Evolutionary conservation across 2,888 invertebrate genomes (phyloP).

Genomic region (Hypomecis atomaria): DNA sequence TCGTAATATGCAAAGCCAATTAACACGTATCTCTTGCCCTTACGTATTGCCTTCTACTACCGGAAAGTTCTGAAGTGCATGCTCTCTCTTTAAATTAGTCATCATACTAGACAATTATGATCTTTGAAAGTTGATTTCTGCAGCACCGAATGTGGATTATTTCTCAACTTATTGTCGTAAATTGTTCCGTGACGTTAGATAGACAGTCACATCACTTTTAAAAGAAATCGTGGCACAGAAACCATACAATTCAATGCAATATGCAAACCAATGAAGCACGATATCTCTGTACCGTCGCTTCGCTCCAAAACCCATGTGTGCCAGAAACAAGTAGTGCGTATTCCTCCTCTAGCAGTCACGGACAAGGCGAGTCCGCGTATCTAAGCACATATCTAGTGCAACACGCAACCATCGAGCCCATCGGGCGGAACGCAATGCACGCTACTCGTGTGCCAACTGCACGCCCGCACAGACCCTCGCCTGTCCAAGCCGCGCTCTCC

Average conservation of each 20-base stretch:
- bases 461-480: slow-evolving; percentile 65
- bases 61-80: slow-evolving; percentile 17
- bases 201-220: slow-evolving; percentile 1
- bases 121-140: slow-evolving; percentile 27
- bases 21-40: slow-evolving; percentile 31
- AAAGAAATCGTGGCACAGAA: slow-evolving; percentile 55
- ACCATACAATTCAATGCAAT: slow-evolving; percentile 58
- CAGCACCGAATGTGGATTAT: background rate
- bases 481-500: slow-evolving; percentile 56
- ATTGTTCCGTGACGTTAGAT: background rate
- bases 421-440: slow-evolving; percentile 72
- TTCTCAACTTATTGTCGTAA: background rate
- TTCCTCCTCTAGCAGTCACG: slow-evolving; percentile 60
- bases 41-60: slow-evolving; percentile 10
- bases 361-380: slow-evolving; percentile 56
- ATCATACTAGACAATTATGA: slow-evolving; percentile 24
- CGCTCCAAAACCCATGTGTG: slow-evolving; percentile 78
- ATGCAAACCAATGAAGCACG: slow-evolving; percentile 48
- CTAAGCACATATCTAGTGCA: slow-evolving; percentile 56
- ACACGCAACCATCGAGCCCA: slow-evolving; percentile 58
- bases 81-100: slow-evolving; percentile 33
- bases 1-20: slow-evolving; percentile 24
- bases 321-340: slow-evolving; percentile 67
- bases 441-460: slow-evolving; percentile 65
- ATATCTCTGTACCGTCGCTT: slow-evolving; percentile 71